phyloP scores from a whole-genome alignment of 2,113 vertebrate species.

The Brachypteracias leptosomus region DNA sequence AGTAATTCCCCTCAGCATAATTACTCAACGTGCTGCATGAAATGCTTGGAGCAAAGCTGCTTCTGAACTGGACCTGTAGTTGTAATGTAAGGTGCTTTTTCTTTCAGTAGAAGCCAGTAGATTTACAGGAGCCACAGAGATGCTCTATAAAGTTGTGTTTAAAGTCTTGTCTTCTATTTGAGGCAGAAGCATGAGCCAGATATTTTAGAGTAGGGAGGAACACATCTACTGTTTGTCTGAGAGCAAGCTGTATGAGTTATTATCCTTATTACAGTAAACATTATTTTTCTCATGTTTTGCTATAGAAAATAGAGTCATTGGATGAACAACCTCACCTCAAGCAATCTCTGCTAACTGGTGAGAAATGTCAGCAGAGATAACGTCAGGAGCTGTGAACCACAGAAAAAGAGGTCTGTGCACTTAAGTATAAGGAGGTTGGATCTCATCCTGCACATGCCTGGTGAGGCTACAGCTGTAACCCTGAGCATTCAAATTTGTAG shows the following conservation, averaged over 20 bases:
- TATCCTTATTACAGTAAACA: neutral
- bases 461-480: neutral
- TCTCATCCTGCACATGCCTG: neutral
- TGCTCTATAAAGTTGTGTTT: neutral
- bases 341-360: neutral
- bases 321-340: neutral
- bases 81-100: neutral
- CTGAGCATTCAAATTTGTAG: neutral
- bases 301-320: neutral
- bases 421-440: neutral
- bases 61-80: neutral
- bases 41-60: slow-evolving; percentile 18
- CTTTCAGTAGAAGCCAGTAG: neutral
- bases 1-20: slow-evolving; percentile 39
- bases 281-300: neutral
- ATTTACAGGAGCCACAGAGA: neutral
- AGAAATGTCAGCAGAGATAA: neutral
- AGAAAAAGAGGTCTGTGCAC: neutral
- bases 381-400: neutral
- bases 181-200: neutral
- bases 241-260: neutral
- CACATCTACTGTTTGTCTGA: neutral
- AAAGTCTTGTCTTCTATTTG: neutral
- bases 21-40: neutral
- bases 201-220: neutral